Percentiles rank a stretch among this genome's conserved stretches.
These are phyloP conservation scores for Lithosia quadra DNA, from an alignment of 2,888 invertebrate genomes.

Conservation along the genomic window DNA sequence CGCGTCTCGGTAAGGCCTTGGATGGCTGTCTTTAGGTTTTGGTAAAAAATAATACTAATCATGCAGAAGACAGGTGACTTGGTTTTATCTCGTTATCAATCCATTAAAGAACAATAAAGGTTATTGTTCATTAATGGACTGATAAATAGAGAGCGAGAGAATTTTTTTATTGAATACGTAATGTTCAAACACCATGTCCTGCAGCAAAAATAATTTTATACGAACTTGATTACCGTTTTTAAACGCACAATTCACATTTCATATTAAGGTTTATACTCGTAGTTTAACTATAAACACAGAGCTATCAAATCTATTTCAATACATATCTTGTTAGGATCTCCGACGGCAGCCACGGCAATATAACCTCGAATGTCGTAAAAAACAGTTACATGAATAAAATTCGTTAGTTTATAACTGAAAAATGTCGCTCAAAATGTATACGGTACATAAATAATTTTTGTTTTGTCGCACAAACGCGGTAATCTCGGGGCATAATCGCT, in stretches of 20 bases:
- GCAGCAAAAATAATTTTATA: not conserved
- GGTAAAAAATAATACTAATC: not conserved
- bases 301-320: slow-evolving; percentile 2
- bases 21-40: not conserved
- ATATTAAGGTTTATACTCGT: slow-evolving; percentile 6
- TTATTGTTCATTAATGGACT: no score
- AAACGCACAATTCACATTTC: not conserved
- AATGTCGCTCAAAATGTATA: slow-evolving; percentile 44
- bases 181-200: slow-evolving; percentile 3
- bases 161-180: not conserved
- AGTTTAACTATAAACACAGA: slow-evolving; percentile 4
- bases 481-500: slow-evolving; percentile 65
- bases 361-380: slow-evolving; percentile 16
- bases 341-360: slow-evolving; percentile 8
- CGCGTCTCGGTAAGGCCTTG: no score
- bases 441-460: slow-evolving; percentile 45
- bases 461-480: slow-evolving; percentile 58
- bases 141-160: no score
- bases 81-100: not conserved
- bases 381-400: slow-evolving; percentile 30
- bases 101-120: not conserved
- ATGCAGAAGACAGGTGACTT: not conserved
- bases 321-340: slow-evolving; percentile 6
- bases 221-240: not conserved
- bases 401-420: slow-evolving; percentile 42